Conservation (phyloP, 2,797 vertebrate genomes). For the Podargus strigoides region DNA sequence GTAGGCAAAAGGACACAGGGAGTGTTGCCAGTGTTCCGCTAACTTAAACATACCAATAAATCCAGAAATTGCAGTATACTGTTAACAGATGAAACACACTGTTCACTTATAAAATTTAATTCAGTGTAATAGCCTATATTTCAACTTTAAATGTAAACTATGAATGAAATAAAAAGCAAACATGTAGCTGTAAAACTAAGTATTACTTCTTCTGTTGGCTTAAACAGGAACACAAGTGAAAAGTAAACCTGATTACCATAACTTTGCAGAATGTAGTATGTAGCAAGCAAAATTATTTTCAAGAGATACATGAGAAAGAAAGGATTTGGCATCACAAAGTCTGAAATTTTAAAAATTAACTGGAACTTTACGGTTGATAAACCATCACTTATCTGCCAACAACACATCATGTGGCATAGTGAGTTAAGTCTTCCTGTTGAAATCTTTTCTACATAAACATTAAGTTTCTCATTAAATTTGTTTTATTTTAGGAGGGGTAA, state of each 20-base stretch:
- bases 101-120: not conserved
- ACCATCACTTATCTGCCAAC: not conserved
- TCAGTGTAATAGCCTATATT: not conserved
- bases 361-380: not conserved
- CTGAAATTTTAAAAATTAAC: not conserved
- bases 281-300: not conserved
- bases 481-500: slow-evolving; percentile 8
- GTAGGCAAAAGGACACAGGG: not conserved
- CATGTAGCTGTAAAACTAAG: not conserved
- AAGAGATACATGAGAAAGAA: not conserved
- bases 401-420: not conserved
- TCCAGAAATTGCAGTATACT: not conserved
- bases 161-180: not conserved
- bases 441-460: slow-evolving; percentile 14
- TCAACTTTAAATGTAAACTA: not conserved
- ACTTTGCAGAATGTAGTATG: not conserved
- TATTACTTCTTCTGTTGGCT: not conserved
- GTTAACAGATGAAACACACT: not conserved
- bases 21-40: not conserved
- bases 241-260: not conserved
- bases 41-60: not conserved
- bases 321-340: not conserved
- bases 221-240: not conserved
- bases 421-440: not conserved
- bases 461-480: not conserved